Evolutionary conservation across 2,113 vertebrate species (phyloP).

Genomic region (Xyrauchen texanus): DNA sequence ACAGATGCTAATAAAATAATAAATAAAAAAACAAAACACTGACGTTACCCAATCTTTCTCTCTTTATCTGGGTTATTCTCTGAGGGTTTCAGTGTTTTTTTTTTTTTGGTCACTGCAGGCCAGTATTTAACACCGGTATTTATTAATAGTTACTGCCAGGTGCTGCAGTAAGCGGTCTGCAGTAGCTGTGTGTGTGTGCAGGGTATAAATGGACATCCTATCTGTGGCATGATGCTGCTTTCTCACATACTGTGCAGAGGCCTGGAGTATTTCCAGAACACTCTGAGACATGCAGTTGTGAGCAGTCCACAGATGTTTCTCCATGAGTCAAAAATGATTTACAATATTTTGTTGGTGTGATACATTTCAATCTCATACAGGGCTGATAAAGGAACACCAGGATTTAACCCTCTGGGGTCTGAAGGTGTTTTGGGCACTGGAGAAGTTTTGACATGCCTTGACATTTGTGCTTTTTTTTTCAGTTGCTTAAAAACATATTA

Average conservation of each 20-base stretch:
- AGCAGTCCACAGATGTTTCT: neutral
- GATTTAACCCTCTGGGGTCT: too few species aligned
- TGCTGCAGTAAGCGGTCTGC: constrained; percentile 21
- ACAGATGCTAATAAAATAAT: too few species aligned
- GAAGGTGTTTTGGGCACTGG: too few species aligned
- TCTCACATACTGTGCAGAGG: constrained; percentile 16
- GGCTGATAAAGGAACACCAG: neutral
- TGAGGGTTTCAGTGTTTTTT: constrained; percentile 43
- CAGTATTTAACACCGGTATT: constrained; percentile 37
- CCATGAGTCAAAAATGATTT: neutral
- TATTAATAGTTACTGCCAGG: constrained; percentile 47
- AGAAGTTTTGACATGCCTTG: too few species aligned
- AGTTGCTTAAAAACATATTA: too few species aligned
- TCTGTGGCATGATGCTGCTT: constrained; percentile 34
- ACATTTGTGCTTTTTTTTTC: too few species aligned
- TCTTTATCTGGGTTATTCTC: constrained; percentile 47
- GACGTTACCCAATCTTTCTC: constrained; percentile 1
- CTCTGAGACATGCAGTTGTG: neutral
- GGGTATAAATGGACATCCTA: constrained; percentile 31
- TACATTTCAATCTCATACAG: neutral
- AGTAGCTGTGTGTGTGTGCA: constrained; percentile 30
- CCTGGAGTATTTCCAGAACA: neutral
- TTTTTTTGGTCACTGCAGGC: constrained; percentile 36
- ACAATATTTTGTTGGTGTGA: neutral
- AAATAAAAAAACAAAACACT: neutral